Evolutionary conservation across 2,113 vertebrate species (phyloP).

Genomic region (Mixornis gularis): DNA sequence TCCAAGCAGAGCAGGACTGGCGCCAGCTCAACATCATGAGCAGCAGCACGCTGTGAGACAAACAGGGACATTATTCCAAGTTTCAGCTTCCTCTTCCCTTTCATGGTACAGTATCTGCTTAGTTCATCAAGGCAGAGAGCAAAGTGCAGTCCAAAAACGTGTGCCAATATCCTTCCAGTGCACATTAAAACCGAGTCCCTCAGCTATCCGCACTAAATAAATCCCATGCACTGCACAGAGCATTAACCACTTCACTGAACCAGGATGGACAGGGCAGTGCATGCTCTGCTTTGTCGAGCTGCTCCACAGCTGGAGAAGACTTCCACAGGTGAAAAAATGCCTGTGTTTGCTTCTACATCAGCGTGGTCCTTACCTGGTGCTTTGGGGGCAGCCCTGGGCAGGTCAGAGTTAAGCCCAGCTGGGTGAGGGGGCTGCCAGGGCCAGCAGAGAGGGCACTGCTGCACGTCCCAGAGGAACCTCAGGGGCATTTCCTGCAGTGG

Average conservation of each 20-base stretch:
- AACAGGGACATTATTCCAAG: slow-evolving; percentile 25
- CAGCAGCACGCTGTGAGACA: slow-evolving; percentile 52
- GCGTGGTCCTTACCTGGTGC: rapidly evolving
- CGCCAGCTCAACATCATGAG: slow-evolving; percentile 38
- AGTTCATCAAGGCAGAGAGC: slow-evolving; percentile 56
- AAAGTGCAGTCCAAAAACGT: background rate
- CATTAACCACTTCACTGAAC: slow-evolving; percentile 1
- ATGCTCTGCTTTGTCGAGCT: background rate
- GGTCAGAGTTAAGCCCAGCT: background rate
- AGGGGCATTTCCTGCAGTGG: background rate
- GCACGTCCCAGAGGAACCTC: background rate
- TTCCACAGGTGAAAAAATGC: rapidly evolving
- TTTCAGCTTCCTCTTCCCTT: slow-evolving; percentile 47
- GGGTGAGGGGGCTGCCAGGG: rapidly evolving
- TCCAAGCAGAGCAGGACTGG: background rate
- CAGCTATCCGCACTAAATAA: slow-evolving; percentile 34
- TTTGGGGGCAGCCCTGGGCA: background rate
- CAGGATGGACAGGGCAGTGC: background rate
- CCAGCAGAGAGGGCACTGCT: too few relatives aligned
- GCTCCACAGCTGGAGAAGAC: background rate
- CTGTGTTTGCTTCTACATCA: background rate
- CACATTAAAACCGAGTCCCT: background rate
- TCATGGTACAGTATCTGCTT: slow-evolving; percentile 56
- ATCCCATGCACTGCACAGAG: background rate
- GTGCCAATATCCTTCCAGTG: slow-evolving; percentile 60